Evolutionary conservation across 2,888 invertebrate genomes (phyloP), one percentile per base, ranked within the genome.

Genomic region (Hartigia nigra): DNA sequence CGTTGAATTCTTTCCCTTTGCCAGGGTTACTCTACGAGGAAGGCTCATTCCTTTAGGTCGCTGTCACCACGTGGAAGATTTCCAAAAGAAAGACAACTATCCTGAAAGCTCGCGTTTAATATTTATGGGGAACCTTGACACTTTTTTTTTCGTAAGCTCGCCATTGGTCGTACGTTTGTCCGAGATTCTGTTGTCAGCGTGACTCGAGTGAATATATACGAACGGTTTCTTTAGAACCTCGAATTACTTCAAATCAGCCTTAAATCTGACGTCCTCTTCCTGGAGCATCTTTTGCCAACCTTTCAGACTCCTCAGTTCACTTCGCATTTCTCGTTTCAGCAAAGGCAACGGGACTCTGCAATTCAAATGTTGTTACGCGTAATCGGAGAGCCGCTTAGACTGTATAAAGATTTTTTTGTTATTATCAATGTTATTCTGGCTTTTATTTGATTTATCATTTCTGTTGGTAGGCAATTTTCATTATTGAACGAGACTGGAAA

Each of bases 291-390:
- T 55, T 23, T 12, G 31, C 72, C 31, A 14, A 31, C 72, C 72
- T 72, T 72, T 72, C 72, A 32, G 31, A 31, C 72, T 72, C 72
- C 23, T 31, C 31, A 12, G 34, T 34, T 31, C 31, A 5, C 72
- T 4, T 14, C 31, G 72, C 11, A 34, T 34, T 72, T 72, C 72
- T 34, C 31, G 72, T 5, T 1, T 72, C 72, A 34, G 32, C 31
- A 72, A 12, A 72, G 12, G 34, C 31, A 32, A 72, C 76, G 77
- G 80, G 74, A 81, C 86, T 86, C 78, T 86, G 84, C 82, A 85
- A 85, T 86, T 85, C 84, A 84, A 82, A 81, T 78, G 77, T 77
- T 70, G 79, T 55, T 23, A 72, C 31, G 72, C 72, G 31, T 31
- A 72, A 72, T 31, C 31, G 4, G 3, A 31, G 31, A 12, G 31